Conservation (phyloP, 2,797 vertebrate species). For the Falco peregrinus region DNA sequence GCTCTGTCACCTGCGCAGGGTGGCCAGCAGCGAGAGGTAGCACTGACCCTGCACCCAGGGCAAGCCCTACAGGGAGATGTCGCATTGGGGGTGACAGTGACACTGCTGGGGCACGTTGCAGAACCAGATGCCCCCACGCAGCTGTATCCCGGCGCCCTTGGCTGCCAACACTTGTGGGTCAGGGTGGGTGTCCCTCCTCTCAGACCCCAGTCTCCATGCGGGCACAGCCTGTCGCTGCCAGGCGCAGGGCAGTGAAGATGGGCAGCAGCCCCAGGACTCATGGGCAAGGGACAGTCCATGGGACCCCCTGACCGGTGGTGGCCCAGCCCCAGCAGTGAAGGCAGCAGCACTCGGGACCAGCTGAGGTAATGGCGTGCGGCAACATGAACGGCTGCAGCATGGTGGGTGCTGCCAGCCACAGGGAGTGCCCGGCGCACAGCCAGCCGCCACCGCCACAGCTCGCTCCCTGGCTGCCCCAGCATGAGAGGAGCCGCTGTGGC, state of each 20-base stretch:
- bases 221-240: not conserved
- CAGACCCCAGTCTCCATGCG: fast-evolving
- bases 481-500: not conserved
- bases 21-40: fast-evolving
- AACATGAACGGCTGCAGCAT: fast-evolving
- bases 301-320: fast-evolving
- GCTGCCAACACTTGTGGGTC: fast-evolving
- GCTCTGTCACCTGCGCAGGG: not conserved
- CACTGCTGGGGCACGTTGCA: fast-evolving
- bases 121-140: not conserved
- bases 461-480: fast-evolving
- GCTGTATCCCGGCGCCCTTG: not conserved
- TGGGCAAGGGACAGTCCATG: fast-evolving
- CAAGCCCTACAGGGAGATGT: fast-evolving
- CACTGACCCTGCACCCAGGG: not conserved
- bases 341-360: fast-evolving
- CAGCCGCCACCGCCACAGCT: not conserved
- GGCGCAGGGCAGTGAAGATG: not conserved
- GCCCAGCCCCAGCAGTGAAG: fast-evolving
- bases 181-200: not conserved
- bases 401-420: not conserved
- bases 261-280: not conserved
- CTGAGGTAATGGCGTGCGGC: fast-evolving
- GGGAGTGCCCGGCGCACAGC: not conserved
- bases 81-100: not conserved